Conservation (phyloP, 2,888 invertebrate species). For the Thera britannica region DNA sequence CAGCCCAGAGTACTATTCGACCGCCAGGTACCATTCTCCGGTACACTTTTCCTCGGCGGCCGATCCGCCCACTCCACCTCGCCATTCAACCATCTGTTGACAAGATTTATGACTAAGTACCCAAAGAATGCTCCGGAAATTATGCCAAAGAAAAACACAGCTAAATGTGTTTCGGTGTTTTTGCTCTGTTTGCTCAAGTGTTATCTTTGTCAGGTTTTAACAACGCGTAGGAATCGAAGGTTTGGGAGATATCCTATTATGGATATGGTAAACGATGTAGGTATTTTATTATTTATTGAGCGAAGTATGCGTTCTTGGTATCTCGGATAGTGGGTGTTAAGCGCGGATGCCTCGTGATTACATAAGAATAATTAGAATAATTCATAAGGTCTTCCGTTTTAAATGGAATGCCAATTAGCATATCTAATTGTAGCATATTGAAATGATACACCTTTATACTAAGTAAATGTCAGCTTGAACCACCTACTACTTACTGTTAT, state of each 20-base stretch:
- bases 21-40: conserved; percentile 74
- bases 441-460: neutral
- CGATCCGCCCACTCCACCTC: conserved; percentile 75
- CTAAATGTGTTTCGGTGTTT: conserved; percentile 34
- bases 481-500: no score
- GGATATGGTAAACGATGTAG: conserved; percentile 53
- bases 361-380: conserved; percentile 54
- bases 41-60: conserved; percentile 63
- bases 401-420: conserved; percentile 47
- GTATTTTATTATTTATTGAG: conserved; percentile 32
- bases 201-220: conserved; percentile 52
- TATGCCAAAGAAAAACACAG: conserved; percentile 35
- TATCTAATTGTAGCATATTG: conserved; percentile 18
- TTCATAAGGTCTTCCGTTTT: conserved; percentile 48
- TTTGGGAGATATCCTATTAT: conserved; percentile 53
- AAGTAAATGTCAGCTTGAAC: no score
- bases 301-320: conserved; percentile 45
- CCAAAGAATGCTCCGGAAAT: conserved; percentile 30
- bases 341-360: conserved; percentile 47
- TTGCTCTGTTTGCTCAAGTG: conserved; percentile 47
- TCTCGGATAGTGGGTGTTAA: conserved; percentile 52
- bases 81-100: conserved; percentile 74
- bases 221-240: conserved; percentile 62
- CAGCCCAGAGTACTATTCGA: conserved; percentile 74
- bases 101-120: conserved; percentile 40